These are phyloP conservation scores for Dipodomys spectabilis DNA, from an alignment of 2,113 vertebrate species.

Conservation along the genomic window DNA sequence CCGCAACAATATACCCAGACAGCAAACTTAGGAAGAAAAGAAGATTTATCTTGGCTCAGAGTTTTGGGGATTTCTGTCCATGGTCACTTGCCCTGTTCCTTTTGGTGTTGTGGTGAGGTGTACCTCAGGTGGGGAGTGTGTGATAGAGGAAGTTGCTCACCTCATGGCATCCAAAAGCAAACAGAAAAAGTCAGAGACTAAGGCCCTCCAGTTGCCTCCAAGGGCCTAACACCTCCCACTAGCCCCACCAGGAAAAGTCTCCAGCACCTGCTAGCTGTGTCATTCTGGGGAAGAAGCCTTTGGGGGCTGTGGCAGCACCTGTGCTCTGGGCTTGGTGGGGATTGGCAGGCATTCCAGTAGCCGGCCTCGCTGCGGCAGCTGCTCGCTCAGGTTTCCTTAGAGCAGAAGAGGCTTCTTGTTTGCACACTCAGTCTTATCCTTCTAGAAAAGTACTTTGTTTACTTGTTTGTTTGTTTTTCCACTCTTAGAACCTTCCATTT, in stretches of 20 bases:
- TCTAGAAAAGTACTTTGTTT: not conserved
- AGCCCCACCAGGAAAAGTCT: not conserved
- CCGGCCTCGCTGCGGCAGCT: not conserved
- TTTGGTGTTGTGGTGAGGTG: not conserved
- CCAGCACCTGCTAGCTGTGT: not conserved
- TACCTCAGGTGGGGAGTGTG: not conserved
- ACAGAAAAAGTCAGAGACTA: not conserved
- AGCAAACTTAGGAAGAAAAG: not conserved
- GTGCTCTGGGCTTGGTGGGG: too few relatives aligned
- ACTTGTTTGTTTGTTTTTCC: not conserved
- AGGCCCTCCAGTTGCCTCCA: not conserved
- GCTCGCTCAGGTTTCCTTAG: not conserved
- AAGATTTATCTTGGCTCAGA: not conserved
- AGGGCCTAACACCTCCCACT: not conserved
- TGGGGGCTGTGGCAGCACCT: not conserved
- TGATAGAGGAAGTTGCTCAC: not conserved
- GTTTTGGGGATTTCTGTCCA: not conserved
- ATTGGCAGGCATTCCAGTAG: not conserved
- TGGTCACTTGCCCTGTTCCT: not conserved
- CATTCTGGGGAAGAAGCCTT: not conserved
- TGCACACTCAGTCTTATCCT: not conserved
- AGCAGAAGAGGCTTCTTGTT: not conserved
- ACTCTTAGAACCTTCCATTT: constrained; percentile 21
- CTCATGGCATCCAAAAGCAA: not conserved
- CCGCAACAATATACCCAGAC: not conserved